Conservation (phyloP, 1,140 invertebrate species). For the Carcinoscorpius rotundicauda region DNA sequence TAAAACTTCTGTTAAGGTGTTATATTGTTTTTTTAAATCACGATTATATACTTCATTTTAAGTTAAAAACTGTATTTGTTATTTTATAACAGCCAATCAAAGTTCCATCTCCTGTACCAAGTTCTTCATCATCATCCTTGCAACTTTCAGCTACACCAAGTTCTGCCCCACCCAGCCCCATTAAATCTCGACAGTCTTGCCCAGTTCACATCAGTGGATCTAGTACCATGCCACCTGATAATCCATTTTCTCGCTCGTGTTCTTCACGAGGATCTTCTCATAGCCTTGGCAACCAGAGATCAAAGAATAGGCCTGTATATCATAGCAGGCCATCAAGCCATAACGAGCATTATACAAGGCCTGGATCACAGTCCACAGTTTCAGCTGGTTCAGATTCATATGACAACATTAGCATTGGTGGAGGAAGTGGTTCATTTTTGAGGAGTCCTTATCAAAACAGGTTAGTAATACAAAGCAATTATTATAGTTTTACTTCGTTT, state of each 20-base stretch:
- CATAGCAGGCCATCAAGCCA: no score
- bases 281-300: no score
- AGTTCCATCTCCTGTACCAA: not conserved
- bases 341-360: no score
- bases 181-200: slow-evolving; percentile 8
- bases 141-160: not conserved
- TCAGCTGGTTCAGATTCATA: slow-evolving; percentile 11
- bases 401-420: slow-evolving; percentile 14
- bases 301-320: no score
- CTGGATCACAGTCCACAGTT: no score
- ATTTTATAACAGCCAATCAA: not conserved
- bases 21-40: no score
- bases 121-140: slow-evolving; percentile 6
- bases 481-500: no score
- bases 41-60: not conserved
- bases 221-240: no score
- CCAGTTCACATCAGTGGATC: no score
- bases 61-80: not conserved
- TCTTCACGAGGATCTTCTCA: no score
- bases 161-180: slow-evolving; percentile 12
- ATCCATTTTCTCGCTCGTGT: no score
- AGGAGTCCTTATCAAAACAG: slow-evolving; percentile 15
- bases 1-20: no score
- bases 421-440: slow-evolving; percentile 13
- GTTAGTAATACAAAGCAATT: not conserved